Base-by-base conservation (phyloP, 2,797 vertebrate species). In the Amblyopsis hoosieri region DNA sequence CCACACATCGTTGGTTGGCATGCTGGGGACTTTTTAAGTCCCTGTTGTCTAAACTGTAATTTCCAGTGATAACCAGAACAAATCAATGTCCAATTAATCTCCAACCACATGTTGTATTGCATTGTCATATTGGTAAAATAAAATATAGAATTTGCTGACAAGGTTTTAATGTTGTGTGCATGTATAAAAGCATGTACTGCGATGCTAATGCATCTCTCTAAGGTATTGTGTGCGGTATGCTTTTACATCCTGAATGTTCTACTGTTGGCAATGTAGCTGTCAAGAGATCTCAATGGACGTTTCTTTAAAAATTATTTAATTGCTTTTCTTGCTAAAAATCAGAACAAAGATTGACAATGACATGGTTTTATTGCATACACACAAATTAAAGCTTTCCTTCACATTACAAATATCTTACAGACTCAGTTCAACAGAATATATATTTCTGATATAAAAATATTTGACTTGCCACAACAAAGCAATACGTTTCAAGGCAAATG, bases 1-100 rank as follows among this genome's bases (percentile, higher is more conserved):
- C 67, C 54, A 52, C 47, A 37, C 46, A 53, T 8, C 0, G 13
- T 23, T 64, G 64, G 88, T 90, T 87, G 87, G 54, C 72, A 91
- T 15, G 85, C 52, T 45, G 55, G 89, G 87, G 88, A 90, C 51
- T 61, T 29, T 72, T 11, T 31, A 70, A 68, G 46, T 91, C 90
- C 88, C 89, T 87, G 78, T 88, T 91, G 83, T 90, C 71, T 65
- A 49, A 33, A 48, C 45, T 51, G 46, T 2, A 11, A 29, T 74
- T 78, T 79, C 85, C 84, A 76, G 11, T 17, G 61, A 79, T 60
- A 55, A 0, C 10, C 57, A 50, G 1, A 2, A 58, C 3, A 37
- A n/a, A 17, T 33, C 15, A 54, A 11, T 49, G 45, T 57, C 49
- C 23, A 45, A 9, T 29, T 12, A 31, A 17, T 54, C 17, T 29